Base-by-base conservation (phyloP, 2,113 vertebrate species). In the Benitochromis conjunctus region DNA sequence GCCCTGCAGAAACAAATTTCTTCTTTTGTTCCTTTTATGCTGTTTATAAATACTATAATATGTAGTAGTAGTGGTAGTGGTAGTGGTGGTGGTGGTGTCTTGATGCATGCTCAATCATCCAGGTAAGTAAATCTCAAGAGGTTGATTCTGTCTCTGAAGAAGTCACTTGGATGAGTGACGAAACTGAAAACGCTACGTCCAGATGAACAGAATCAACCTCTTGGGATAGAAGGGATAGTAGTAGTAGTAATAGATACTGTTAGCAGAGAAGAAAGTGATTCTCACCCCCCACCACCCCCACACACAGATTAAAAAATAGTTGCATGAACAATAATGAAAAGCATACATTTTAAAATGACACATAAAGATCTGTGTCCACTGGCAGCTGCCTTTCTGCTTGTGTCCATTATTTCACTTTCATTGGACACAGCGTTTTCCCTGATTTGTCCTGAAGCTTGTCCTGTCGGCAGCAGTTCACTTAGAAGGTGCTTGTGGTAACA, bases 1-100 rank as follows among this genome's bases (percentile, higher is more conserved):
- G 86, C 14, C 87, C 77, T 92, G 89, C 92, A 91, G 91, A 92
- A 91, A 92, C 74, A 2, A 24, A 2, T 21, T 3, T n/a, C 3
- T n/a, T 58, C 14, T 12, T 41, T 29, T 62, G 5, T 84, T 48
- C 3, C 18, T 19, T 62, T 62, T 62, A 36, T 62, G 58, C 43
- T 21, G 7, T 38, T 74, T 6, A 43, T 57, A 53, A 51, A 36
- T 46, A 26, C 13, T 24, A 7, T 41, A 29, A 34, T 34, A 29
- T 66, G 5, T 19, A 41, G 26, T 26, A 26, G 26, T 26, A 26
- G 26, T 26, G 3, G 26, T 3, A 26, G 26, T n/a, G n/a, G 5
- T 19, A 41, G 26, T 26, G 3, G 26, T 26, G 3, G 26, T 26
- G 3, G 26, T 3, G 3, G 26, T 26, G 26, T 26, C 26, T 26